Conservation (phyloP, 2,797 vertebrate genomes). For the Lemur catta region DNA sequence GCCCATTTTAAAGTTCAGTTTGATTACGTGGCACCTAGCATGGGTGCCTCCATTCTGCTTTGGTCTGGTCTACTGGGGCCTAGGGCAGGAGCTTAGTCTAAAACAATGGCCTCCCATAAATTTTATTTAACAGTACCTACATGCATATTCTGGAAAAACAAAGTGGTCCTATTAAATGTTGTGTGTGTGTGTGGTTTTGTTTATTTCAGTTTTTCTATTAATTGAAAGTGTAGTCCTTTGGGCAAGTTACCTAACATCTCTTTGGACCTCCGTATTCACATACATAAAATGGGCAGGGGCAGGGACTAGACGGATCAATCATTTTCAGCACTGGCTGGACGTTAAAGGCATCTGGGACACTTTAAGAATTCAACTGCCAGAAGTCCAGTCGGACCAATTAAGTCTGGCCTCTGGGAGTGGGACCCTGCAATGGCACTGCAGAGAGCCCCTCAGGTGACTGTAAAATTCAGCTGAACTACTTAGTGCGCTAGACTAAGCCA, state of each 20-base stretch:
- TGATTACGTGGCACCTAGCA: background rate
- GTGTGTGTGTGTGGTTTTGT: background rate
- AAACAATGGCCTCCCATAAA: background rate
- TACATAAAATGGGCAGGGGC: background rate
- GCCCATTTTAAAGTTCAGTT: background rate
- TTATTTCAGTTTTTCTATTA: background rate
- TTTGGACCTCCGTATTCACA: background rate
- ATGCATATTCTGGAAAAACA: background rate
- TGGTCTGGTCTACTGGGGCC: background rate
- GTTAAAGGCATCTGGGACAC: background rate
- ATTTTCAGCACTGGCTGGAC: background rate
- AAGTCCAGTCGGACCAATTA: background rate
- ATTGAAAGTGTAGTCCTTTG: background rate
- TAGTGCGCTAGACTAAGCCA: background rate
- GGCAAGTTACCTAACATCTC: background rate
- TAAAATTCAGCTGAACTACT: background rate
- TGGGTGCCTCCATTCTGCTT: background rate
- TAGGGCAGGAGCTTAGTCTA: background rate
- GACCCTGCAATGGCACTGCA: background rate
- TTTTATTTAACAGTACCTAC: background rate
- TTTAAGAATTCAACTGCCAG: background rate
- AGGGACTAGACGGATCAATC: background rate
- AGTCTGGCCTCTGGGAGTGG: background rate
- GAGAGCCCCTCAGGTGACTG: background rate
- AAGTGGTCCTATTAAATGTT: background rate